Percentiles rank a stretch among this genome's conserved stretches.
Conservation (phyloP, 2,888 invertebrate genomes). For the Lithophane leautieri region DNA sequence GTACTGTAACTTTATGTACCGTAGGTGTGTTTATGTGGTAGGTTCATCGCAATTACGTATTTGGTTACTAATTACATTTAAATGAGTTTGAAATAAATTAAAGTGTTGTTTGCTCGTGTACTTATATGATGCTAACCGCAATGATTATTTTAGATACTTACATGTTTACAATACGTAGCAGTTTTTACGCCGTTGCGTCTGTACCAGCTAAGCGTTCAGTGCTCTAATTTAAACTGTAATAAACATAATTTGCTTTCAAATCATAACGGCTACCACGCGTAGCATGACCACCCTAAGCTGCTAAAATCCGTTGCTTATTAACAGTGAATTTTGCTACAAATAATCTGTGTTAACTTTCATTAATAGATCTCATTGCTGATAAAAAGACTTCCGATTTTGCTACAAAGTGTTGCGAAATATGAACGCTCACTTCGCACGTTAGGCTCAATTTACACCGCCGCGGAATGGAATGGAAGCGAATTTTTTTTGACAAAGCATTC, state of each 20-base stretch:
- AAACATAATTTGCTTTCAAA: neutral
- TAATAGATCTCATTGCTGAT: conserved; percentile 49
- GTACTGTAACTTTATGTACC: neutral
- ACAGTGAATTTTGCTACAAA: conserved; percentile 2
- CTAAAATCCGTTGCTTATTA: neutral
- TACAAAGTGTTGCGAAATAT: conserved; percentile 49
- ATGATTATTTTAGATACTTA: neutral
- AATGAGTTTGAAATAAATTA: conserved; percentile 11
- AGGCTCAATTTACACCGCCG: no score
- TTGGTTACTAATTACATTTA: neutral
- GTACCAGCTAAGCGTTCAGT: neutral
- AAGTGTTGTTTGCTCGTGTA: neutral
- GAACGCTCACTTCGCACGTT: conserved; percentile 38
- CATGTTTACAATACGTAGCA: neutral
- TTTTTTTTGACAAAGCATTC: no score
- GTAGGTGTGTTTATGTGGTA: neutral
- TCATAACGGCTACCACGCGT: neutral
- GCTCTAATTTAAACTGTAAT: conserved; percentile 9
- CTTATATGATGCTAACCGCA: conserved; percentile 12
- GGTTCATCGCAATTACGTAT: neutral
- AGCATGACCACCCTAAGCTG: no score
- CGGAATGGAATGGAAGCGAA: no score
- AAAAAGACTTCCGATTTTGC: conserved; percentile 48
- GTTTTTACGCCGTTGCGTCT: no score
- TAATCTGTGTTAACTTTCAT: conserved; percentile 36